Base-by-base conservation (phyloP, 2,888 invertebrate genomes). In the Sicus ferrugineus region DNA sequence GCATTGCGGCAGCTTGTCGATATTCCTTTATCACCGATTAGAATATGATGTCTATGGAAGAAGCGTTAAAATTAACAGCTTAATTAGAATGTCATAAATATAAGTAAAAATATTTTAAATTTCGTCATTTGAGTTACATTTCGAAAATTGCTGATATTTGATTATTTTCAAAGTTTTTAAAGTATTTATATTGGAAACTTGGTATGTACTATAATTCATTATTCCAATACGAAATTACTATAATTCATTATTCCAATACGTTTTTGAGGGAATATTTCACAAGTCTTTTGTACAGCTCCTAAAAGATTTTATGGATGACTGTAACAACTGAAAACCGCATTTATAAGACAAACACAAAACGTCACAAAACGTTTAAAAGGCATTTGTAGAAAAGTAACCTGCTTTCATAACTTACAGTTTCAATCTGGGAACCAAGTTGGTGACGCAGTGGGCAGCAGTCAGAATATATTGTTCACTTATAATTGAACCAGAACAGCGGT, bases 371-470 rank as follows among this genome's bases (percentile, higher is more conserved):
- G n/a, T n/a, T n/a, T n/a, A n/a, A n/a, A n/a, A n/a, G n/a, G n/a
- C n/a, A 81, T 75, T 90, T 86, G 68, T 89, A 90, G 0, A 93
- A 86, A 0, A 77, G 76, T 3, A 74, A 71, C 19, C 92, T 77
- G 73, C 80, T 87, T 90, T 91, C 92, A 14, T 82, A 19, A 80
- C 85, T 80, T 82, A 86, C 86, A 86, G 71, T 76, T 82, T 79
- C 52, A 88, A 78, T 26, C 84, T 85, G 50, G 75, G 78, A 0
- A 88, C 86, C 59, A 89, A 79, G 75, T 87, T 87, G 1, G 87
- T 86, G 21, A 92, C 85, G 76, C 93, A 93, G 79, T 93, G 93
- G 0, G 90, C 92, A 0, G 93, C 93, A 0, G 93, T 93, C 66
- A 93, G 75, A 1, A 93, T 88, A 78, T 93, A 93, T 73, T 88